Evolutionary conservation across 2,888 invertebrate genomes (phyloP), one percentile per base, ranked within the genome.

Genomic region (Lysandra coridon): DNA sequence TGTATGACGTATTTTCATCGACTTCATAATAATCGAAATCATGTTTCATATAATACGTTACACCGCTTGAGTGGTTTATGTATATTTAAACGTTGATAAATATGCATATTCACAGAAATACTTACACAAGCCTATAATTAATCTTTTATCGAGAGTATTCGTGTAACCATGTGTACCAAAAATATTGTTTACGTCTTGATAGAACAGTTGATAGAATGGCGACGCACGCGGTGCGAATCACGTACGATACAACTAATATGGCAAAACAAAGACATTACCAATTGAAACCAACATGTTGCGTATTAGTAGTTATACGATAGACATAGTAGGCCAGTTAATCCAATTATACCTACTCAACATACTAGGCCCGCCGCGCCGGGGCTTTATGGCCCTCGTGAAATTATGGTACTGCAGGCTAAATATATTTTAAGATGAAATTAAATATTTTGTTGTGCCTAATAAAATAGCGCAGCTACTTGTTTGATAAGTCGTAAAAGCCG

Each of bases 171-270:
- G 30, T 69, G 69, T 69, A 69, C 4, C 33, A 37, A 14, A 49
- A 69, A 69, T 69, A 37, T 69, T 69, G 69, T 37, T 69, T 69
- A 37, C 33, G 5, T 49, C 10, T 49, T 49, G 49, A 49, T 49
- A 10, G 23, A 23, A 23, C 23, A 23, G 30, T 5, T 1, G 33
- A 33, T 49, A 49, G 30, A 49, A 14, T 12, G 23, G 49, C 23
- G 49, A 75, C 76, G 76, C 76, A 75, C 76, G 76, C 76, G 76
- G 12, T 14, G 30, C 14, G 53, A 33, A 53, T 76, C 76, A 76
- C 76, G 76, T 76, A 57, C 6, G 57, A 33, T 33, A 7, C 33
- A 33, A 23, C 57, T 30, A 30, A 33, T 53, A 53, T 33, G 76
- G 49, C 17, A 57, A n/a, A 53, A 75, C 53, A 75, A 75, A 75